These are phyloP conservation scores for Amblyopsis hoosieri DNA, from an alignment of 2,797 vertebrate genomes.

Conservation along the genomic window DNA sequence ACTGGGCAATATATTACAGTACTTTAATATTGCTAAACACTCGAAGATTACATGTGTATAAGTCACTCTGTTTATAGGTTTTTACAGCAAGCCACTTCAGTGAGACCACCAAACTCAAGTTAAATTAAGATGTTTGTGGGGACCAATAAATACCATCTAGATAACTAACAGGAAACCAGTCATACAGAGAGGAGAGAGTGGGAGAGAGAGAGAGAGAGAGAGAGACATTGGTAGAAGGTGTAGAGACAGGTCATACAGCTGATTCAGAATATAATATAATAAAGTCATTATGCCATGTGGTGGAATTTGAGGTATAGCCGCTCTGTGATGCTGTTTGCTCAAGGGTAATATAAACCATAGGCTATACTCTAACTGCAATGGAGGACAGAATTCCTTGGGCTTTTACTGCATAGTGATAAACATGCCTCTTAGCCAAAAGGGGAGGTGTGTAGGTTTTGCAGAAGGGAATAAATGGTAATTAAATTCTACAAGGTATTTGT, in stretches of 20 bases:
- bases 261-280: background rate
- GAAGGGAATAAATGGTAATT: constrained; percentile 6
- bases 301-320: background rate
- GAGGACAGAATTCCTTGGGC: constrained; percentile 20
- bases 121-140: constrained; percentile 54
- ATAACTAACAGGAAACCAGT: constrained; percentile 54
- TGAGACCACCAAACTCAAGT: constrained; percentile 23
- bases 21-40: background rate
- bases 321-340: background rate
- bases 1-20: background rate
- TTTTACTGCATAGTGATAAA: constrained; percentile 1
- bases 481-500: constrained; percentile 27
- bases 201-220: background rate
- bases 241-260: constrained; percentile 4
- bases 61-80: background rate
- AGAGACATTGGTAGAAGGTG: background rate
- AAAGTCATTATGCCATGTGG: background rate
- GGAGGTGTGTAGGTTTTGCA: constrained; percentile 2
- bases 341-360: background rate
- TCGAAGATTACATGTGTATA: background rate
- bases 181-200: background rate
- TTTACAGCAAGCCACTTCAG: constrained; percentile 16
- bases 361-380: constrained; percentile 12
- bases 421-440: constrained; percentile 25
- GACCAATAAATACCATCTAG: constrained; percentile 53